Percentiles rank a stretch among this genome's conserved stretches.
Evolutionary conservation across 64 coral and sea anemone genomes (phyloP).

Genomic region (Hydrozoanthus tunicans): DNA sequence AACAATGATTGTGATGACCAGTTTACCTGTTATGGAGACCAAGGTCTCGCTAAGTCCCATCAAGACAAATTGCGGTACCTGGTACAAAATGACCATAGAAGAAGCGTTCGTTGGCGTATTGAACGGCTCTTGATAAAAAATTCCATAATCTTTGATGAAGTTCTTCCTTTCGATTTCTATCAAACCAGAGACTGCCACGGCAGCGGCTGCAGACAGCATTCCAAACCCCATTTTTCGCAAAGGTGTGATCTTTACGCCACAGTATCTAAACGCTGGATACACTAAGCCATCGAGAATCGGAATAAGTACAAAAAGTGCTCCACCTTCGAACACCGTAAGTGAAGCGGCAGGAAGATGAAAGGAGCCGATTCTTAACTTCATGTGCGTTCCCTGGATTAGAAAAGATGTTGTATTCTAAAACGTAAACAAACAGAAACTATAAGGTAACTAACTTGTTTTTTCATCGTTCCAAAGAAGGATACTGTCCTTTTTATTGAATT

Average conservation of each 20-base stretch:
- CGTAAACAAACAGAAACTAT: background rate
- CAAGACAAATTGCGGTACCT: constrained; percentile 71
- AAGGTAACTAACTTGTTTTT: no score
- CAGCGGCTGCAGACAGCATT: background rate
- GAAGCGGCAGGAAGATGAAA: background rate
- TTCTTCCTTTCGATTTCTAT: background rate
- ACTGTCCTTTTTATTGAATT: no score
- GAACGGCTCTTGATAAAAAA: constrained; percentile 46
- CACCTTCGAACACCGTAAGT: constrained; percentile 8
- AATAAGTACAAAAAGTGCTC: background rate
- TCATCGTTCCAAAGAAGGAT: no score
- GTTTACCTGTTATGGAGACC: constrained; percentile 63
- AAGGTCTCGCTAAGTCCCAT: constrained; percentile 62
- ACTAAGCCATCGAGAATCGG: background rate
- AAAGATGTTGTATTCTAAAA: background rate
- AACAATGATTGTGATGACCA: no score
- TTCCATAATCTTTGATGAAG: constrained; percentile 46
- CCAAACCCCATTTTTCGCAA: background rate
- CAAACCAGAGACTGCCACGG: background rate
- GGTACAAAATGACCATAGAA: constrained; percentile 68
- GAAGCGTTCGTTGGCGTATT: constrained; percentile 57
- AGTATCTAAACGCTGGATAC: background rate
- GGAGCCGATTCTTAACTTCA: background rate
- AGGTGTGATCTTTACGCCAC: constrained; percentile 4
- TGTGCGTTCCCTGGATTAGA: constrained; percentile 1